These are phyloP conservation scores for Acanthisitta chloris DNA, from an alignment of 2,113 vertebrate species.

Conservation along the genomic window DNA sequence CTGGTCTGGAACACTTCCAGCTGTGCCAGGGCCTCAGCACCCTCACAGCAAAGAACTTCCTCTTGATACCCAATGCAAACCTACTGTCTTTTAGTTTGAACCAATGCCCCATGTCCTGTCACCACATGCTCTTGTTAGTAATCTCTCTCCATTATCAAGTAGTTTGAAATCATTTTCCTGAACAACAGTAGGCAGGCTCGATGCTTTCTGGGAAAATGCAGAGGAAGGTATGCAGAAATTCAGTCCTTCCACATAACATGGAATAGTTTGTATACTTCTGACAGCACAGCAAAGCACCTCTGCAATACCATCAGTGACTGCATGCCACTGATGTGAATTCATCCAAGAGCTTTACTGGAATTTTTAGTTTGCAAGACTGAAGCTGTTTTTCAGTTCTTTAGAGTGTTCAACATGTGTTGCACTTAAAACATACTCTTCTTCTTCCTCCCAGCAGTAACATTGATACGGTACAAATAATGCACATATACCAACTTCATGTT, in stretches of 20 bases:
- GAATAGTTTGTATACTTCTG: background rate
- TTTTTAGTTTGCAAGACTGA: background rate
- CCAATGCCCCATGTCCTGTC: background rate
- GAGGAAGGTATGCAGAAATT: background rate
- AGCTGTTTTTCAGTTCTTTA: background rate
- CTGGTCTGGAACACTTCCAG: background rate
- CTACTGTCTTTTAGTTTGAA: background rate
- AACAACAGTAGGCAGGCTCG: background rate
- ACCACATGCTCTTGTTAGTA: background rate
- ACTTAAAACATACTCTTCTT: background rate
- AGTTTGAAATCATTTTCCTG: background rate
- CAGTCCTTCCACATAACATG: background rate
- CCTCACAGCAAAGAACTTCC: background rate
- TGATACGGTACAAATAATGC: rapidly evolving
- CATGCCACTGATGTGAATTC: background rate
- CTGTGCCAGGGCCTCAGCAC: background rate
- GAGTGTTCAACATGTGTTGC: background rate
- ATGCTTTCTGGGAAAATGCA: background rate
- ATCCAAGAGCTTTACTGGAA: background rate
- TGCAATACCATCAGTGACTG: background rate
- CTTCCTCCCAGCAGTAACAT: background rate
- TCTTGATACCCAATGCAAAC: background rate
- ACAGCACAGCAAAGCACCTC: background rate
- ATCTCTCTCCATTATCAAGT: background rate
- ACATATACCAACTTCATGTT: rapidly evolving